These are phyloP conservation scores for Alsophila aescularia DNA, from an alignment of 2,888 invertebrate species.

Conservation along the genomic window DNA sequence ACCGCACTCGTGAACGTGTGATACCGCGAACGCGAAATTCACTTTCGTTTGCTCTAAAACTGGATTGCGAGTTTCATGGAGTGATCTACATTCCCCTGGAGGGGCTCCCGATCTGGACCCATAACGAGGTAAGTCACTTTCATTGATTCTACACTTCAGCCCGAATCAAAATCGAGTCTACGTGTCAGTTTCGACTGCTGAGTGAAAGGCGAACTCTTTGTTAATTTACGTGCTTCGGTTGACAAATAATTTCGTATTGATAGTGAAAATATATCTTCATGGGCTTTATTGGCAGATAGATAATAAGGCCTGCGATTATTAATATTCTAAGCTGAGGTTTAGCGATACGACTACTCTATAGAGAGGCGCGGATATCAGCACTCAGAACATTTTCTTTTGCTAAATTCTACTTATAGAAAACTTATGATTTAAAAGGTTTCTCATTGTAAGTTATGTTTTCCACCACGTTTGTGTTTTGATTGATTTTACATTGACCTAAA, in stretches of 20 bases:
- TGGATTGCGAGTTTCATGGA: constrained; percentile 57
- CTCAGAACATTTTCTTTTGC: too few relatives aligned
- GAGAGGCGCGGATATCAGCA: neutral
- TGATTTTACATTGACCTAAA: constrained; percentile 40
- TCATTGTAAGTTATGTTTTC: neutral
- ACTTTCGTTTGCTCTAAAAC: constrained; percentile 64
- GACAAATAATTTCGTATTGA: constrained; percentile 53
- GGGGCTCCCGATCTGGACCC: constrained; percentile 48
- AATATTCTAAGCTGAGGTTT: neutral
- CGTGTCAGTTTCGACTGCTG: constrained; percentile 78
- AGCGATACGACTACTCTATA: neutral
- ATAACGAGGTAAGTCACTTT: constrained; percentile 64
- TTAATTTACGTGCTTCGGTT: constrained; percentile 68
- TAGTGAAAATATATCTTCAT: constrained; percentile 26
- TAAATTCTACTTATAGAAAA: too few relatives aligned
- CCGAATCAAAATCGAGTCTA: constrained; percentile 69
- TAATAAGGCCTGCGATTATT: neutral
- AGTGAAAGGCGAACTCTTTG: constrained; percentile 82
- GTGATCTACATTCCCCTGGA: constrained; percentile 49
- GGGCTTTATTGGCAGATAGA: constrained; percentile 2
- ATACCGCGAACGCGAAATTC: constrained; percentile 52
- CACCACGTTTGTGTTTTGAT: constrained; percentile 19
- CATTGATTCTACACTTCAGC: constrained; percentile 51
- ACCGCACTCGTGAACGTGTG: constrained; percentile 4
- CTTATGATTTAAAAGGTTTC: neutral